Evolutionary conservation across 92 coral and sea anemone genomes (phyloP).

Genomic region (Epizoanthus scotinus): DNA sequence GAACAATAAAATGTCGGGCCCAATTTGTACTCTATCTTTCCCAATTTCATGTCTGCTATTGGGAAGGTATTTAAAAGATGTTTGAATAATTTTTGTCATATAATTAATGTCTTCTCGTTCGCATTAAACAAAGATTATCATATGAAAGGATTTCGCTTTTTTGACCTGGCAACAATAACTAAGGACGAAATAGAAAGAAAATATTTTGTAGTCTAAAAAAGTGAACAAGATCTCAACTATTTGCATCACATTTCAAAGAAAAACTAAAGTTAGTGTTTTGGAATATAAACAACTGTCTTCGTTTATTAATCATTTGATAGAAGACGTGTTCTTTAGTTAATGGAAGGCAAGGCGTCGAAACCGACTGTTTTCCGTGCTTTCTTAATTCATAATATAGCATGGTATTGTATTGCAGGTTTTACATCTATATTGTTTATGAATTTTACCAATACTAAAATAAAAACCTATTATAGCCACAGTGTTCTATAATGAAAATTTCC

Average conservation of each 20-base stretch:
- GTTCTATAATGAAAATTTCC: constrained; percentile 73
- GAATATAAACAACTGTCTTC: constrained; percentile 16
- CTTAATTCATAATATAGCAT: constrained; percentile 49
- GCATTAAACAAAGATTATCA: constrained; percentile 75
- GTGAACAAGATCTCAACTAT: constrained; percentile 11
- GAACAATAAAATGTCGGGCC: constrained; percentile 6
- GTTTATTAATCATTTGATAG: constrained; percentile 40
- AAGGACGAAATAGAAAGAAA: constrained; percentile 35
- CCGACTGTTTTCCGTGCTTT: constrained; percentile 58
- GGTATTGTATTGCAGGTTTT: constrained; percentile 63
- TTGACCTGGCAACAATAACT: constrained; percentile 55
- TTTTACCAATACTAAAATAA: constrained; percentile 74
- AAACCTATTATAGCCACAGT: constrained; percentile 63
- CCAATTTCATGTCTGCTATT: constrained; percentile 62
- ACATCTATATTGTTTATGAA: constrained; percentile 73
- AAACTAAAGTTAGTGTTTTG: background rate
- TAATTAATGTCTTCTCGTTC: constrained; percentile 76
- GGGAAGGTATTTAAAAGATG: constrained; percentile 68
- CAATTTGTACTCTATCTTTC: constrained; percentile 47
- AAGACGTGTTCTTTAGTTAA: constrained; percentile 38
- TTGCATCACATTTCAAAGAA: constrained; percentile 1
- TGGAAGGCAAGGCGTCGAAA: constrained; percentile 53
- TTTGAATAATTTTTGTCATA: constrained; percentile 68
- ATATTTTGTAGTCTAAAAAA: constrained; percentile 13
- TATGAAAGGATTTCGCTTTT: constrained; percentile 65